phyloP scores from a whole-genome alignment of 2,888 invertebrate genomes.

The Heliconius sara region DNA sequence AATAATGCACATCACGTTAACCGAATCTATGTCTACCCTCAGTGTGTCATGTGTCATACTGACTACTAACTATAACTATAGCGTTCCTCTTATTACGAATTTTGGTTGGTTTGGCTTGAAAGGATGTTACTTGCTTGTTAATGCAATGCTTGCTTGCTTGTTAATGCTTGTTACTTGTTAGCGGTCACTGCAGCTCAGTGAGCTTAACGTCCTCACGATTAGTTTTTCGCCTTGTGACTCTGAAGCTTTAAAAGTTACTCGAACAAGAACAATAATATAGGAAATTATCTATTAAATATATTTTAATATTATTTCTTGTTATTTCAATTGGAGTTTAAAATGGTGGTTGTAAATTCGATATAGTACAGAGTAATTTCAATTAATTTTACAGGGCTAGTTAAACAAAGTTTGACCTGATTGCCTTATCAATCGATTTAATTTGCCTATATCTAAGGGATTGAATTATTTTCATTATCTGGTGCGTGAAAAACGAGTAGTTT shows the following conservation, averaged over 20 bases:
- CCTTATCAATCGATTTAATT: no score
- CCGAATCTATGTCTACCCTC: no score
- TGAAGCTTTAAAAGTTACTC: background rate
- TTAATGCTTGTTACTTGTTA: conserved; percentile 17
- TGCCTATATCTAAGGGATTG: background rate
- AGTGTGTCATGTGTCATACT: no score
- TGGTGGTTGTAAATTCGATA: background rate
- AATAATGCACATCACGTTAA: no score
- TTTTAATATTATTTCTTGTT: no score
- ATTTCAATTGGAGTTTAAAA: background rate
- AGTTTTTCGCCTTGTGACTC: background rate
- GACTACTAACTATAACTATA: no score
- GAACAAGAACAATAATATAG: background rate
- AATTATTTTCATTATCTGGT: background rate
- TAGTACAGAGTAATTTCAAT: no score
- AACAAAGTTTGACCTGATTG: no score
- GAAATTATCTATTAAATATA: background rate
- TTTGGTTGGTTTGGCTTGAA: conserved; percentile 9
- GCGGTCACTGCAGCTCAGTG: background rate
- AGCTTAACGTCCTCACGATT: conserved; percentile 16
- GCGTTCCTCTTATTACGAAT: background rate
- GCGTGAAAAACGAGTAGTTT: no score
- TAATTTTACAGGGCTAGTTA: no score
- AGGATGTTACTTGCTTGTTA: no score
- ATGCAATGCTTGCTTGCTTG: no score